Conservation (phyloP, 2,113 vertebrate species). For the Grallaria varia region DNA sequence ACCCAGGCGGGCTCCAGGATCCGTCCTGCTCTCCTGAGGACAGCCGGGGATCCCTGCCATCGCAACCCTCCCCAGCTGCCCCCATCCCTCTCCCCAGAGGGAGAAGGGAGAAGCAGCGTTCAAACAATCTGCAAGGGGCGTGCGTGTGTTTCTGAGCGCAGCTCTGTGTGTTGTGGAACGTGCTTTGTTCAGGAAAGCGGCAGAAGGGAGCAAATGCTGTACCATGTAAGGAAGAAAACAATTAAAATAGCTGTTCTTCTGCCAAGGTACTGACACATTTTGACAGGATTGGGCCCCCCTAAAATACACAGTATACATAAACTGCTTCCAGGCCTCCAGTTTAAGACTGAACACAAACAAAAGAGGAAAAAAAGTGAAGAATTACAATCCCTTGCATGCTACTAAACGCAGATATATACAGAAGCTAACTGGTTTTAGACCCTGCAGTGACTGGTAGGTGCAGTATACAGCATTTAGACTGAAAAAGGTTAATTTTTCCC, state of each 20-base stretch:
- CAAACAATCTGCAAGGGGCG: rapidly evolving
- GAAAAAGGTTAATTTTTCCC: slow-evolving; percentile 57
- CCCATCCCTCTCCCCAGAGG: not conserved
- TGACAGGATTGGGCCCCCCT: not conserved
- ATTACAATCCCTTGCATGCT: not conserved
- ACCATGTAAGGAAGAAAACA: not conserved
- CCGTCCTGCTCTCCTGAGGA: not conserved
- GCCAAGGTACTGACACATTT: not conserved
- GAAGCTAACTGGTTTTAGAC: not conserved
- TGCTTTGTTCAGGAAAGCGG: not conserved
- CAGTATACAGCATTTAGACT: not conserved
- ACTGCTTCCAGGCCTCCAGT: not conserved
- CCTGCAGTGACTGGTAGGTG: not conserved
- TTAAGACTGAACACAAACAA: not conserved
- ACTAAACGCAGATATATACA: not conserved
- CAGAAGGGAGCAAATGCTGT: not conserved
- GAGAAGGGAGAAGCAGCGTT: not conserved
- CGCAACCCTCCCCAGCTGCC: not conserved
- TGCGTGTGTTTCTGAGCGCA: not conserved
- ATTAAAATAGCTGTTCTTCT: not conserved
- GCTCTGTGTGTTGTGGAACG: rapidly evolving
- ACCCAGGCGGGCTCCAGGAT: not conserved
- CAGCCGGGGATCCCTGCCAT: not conserved
- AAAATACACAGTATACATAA: not conserved
- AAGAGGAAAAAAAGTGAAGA: not conserved